phyloP scores from a whole-genome alignment of 2,797 vertebrate species.

The Prionace glauca region DNA sequence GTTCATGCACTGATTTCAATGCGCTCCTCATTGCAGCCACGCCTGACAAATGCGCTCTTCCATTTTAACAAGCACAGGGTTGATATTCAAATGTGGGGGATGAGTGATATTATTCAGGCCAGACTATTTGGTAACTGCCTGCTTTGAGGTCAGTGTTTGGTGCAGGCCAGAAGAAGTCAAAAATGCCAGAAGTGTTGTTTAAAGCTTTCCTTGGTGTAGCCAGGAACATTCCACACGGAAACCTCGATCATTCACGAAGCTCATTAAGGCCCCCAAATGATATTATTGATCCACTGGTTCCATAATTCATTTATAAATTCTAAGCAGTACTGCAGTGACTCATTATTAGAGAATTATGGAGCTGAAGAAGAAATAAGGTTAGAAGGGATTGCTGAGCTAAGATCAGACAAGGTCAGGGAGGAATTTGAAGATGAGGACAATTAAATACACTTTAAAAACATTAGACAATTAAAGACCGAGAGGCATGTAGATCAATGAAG shows the following conservation, averaged over 20 bases:
- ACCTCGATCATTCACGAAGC: background rate
- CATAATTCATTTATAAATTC: background rate
- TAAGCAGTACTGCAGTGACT: background rate
- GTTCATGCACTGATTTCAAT: background rate
- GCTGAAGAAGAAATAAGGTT: background rate
- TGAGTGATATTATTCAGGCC: background rate
- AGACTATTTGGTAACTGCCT: background rate
- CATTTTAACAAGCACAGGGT: background rate
- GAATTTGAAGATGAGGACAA: background rate
- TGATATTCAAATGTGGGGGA: background rate
- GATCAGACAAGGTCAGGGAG: background rate
- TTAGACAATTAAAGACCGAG: background rate
- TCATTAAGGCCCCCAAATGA: background rate
- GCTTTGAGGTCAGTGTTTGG: background rate
- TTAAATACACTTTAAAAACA: background rate
- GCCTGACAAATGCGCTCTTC: too few species aligned
- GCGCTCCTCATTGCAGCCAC: background rate
- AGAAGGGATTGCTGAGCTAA: background rate
- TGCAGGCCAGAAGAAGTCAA: background rate
- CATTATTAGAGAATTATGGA: background rate
- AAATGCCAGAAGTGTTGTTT: background rate
- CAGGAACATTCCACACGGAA: background rate
- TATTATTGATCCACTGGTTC: background rate
- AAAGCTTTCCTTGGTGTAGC: background rate
- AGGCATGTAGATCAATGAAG: background rate